Evolutionary conservation across 2,113 vertebrate genomes (phyloP).

Genomic region (Spea multiplicata): DNA sequence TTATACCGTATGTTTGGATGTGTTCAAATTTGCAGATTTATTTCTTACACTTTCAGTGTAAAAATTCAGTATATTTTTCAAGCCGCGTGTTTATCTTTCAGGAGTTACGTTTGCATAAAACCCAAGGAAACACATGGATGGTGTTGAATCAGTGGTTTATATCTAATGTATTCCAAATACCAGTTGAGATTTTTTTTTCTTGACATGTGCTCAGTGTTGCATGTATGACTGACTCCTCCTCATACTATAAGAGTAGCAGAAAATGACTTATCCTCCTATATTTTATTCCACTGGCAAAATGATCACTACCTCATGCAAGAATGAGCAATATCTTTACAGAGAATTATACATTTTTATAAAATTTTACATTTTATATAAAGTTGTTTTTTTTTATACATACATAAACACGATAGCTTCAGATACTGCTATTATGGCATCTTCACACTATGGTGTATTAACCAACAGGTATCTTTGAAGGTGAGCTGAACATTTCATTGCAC

Average conservation of each 20-base stretch:
- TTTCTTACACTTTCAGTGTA: background rate
- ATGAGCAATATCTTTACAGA: slow-evolving; percentile 7
- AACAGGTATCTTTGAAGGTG: no score
- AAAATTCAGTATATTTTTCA: background rate
- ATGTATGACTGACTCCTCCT: slow-evolving; percentile 26
- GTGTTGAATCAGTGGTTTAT: slow-evolving; percentile 57
- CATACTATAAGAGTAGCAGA: slow-evolving; percentile 30
- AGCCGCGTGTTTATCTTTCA: slow-evolving; percentile 11
- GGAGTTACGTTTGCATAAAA: slow-evolving; percentile 2
- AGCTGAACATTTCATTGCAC: no score
- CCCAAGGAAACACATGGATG: slow-evolving; percentile 52
- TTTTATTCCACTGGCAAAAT: slow-evolving; percentile 24
- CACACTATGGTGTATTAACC: no score
- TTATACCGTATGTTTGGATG: no score
- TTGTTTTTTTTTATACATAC: no score
- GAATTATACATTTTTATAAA: slow-evolving; percentile 19
- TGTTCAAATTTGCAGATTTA: background rate
- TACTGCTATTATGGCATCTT: no score
- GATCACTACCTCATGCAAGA: slow-evolving; percentile 17
- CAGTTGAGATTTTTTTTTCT: slow-evolving; percentile 53
- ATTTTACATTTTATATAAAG: slow-evolving; percentile 2
- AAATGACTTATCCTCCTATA: slow-evolving; percentile 19
- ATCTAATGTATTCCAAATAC: slow-evolving; percentile 62
- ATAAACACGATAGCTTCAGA: no score
- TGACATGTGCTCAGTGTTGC: slow-evolving; percentile 58